A percentile compares a stretch with the other conserved stretches of the same genome.
Conservation (phyloP, 2,113 vertebrate species). For the Zootoca vivipara region DNA sequence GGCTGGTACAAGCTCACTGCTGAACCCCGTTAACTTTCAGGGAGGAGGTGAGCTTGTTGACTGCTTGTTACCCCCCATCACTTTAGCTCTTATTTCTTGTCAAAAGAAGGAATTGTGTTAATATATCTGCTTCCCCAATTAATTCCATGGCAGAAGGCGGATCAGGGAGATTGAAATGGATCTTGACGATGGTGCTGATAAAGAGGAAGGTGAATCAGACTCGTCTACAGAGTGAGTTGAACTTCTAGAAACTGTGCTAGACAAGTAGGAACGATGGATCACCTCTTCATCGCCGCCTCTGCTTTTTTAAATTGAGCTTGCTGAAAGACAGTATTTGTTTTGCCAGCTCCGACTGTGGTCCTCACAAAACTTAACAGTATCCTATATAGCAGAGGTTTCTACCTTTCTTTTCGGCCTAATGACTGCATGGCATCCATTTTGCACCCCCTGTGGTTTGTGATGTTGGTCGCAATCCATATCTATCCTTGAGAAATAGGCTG, state of each 20-base stretch:
- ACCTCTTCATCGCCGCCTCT: background rate
- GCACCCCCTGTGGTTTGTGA: too few species aligned
- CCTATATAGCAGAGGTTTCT: background rate
- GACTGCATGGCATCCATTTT: too few species aligned
- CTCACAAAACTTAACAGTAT: background rate
- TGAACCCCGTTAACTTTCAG: background rate
- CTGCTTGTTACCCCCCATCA: background rate
- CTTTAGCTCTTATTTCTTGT: background rate
- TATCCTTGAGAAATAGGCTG: too few species aligned
- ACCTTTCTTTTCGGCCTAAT: too few species aligned
- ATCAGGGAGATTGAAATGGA: conserved; percentile 77
- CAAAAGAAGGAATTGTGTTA: background rate
- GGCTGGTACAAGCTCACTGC: background rate
- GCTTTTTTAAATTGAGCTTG: conserved; percentile 19
- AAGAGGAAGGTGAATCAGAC: conserved; percentile 69
- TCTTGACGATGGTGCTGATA: conserved; percentile 84
- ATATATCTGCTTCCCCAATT: background rate
- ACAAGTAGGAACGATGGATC: background rate
- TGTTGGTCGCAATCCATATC: too few species aligned
- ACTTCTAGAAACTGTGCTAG: background rate
- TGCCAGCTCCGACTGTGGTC: background rate
- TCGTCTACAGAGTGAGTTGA: conserved; percentile 80
- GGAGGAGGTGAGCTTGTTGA: background rate
- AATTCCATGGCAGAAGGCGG: conserved; percentile 62
- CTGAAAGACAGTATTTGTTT: background rate